Evolutionary conservation across 2,797 vertebrate genomes (phyloP).

Genomic region (Orestias chungarensis): DNA sequence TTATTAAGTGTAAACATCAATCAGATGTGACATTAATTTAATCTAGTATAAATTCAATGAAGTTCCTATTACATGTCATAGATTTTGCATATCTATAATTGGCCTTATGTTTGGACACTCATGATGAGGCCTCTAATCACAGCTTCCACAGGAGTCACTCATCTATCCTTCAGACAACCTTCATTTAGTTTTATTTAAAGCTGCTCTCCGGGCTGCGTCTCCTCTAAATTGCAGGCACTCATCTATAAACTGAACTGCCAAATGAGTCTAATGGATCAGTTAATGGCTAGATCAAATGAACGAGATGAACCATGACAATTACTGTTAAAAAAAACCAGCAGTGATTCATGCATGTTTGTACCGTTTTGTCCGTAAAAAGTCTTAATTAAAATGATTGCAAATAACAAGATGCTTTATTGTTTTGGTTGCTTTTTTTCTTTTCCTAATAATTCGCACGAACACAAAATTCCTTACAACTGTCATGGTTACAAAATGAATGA

Average conservation of each 20-base stretch:
- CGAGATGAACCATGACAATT: constrained; percentile 5
- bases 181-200: constrained; percentile 4
- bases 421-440: background rate
- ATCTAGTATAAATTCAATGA: background rate
- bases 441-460: background rate
- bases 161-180: background rate
- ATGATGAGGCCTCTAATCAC: background rate
- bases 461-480: background rate
- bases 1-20: background rate
- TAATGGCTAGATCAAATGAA: constrained; percentile 4
- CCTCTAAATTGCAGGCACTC: background rate
- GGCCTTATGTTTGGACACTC: background rate
- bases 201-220: background rate
- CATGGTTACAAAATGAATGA: background rate
- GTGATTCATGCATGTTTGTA: background rate
- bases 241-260: constrained; percentile 11
- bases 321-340: background rate
- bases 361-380: background rate
- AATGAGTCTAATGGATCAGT: constrained; percentile 18
- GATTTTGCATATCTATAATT: constrained; percentile 5
- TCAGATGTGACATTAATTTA: background rate
- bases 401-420: background rate
- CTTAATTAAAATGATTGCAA: background rate
- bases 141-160: constrained; percentile 5
- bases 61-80: background rate